Percentiles rank a stretch among this genome's conserved stretches.
phyloP scores from a whole-genome alignment of 2,797 vertebrate species.

The Pipistrellus pipistrellus region DNA sequence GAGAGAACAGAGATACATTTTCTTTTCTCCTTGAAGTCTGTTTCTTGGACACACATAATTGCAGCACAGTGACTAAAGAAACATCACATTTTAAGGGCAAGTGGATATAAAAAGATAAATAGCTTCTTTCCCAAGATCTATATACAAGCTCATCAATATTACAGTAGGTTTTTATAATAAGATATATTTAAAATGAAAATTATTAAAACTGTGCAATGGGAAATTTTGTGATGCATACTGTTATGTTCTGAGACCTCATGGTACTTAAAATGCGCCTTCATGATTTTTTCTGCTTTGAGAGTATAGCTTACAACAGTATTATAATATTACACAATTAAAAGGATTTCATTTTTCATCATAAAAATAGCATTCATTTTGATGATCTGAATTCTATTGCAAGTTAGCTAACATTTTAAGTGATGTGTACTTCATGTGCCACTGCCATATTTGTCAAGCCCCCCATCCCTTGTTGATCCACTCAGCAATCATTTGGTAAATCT shows the following conservation, averaged over 20 bases:
- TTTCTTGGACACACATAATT: conserved; percentile 64
- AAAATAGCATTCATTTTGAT: background rate
- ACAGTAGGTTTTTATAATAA: conserved; percentile 39
- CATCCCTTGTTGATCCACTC: background rate
- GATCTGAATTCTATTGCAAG: background rate
- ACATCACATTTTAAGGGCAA: conserved; percentile 38
- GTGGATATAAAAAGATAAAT: conserved; percentile 45
- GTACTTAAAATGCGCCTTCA: background rate
- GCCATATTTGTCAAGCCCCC: background rate
- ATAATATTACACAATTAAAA: background rate
- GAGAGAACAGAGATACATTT: conserved; percentile 54
- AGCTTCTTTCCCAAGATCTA: background rate
- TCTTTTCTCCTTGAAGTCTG: conserved; percentile 64
- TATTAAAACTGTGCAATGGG: background rate
- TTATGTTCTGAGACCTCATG: background rate
- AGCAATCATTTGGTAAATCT: background rate
- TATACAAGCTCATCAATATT: conserved; percentile 28
- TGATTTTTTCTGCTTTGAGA: conserved; percentile 5
- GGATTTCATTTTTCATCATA: background rate
- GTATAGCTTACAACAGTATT: background rate
- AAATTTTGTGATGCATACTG: background rate
- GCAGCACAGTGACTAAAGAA: conserved; percentile 45
- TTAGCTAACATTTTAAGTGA: background rate
- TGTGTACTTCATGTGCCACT: background rate
- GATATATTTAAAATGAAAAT: background rate